Evolutionary conservation across 2,888 invertebrate genomes (phyloP).

Genomic region (Drosophila dives): DNA sequence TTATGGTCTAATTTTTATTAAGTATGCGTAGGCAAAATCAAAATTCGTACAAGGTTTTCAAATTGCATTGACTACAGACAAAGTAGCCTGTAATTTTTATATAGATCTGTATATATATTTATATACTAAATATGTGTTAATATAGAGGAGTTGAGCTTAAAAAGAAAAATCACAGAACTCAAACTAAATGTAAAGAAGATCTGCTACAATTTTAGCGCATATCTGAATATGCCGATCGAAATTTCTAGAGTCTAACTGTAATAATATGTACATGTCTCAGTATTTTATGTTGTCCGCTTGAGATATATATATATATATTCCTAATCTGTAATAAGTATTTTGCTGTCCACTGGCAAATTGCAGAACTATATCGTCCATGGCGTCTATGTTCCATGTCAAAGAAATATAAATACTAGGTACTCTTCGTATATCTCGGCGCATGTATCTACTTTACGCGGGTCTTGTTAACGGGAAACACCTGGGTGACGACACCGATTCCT

Average conservation of each 20-base stretch:
- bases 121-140: conserved; percentile 8
- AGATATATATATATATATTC: conserved; percentile 59
- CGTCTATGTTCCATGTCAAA: conserved; percentile 2
- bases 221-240: conserved; percentile 24
- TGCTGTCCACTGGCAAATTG: conserved; percentile 23
- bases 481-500: conserved; percentile 93
- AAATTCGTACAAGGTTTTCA: conserved; percentile 44
- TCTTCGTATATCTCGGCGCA: neutral
- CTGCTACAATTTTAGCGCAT: conserved; percentile 52
- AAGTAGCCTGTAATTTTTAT: conserved; percentile 12
- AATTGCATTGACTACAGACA: conserved; percentile 37
- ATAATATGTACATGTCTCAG: conserved; percentile 63
- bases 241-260: conserved; percentile 58
- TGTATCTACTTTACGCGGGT: conserved; percentile 50
- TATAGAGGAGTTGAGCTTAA: conserved; percentile 70
- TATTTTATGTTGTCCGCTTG: conserved; percentile 37
- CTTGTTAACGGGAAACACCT: conserved; percentile 88
- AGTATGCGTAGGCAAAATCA: conserved; percentile 36
- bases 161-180: conserved; percentile 78
- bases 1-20: conserved; percentile 50
- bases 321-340: conserved; percentile 39
- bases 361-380: neutral
- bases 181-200: conserved; percentile 72
- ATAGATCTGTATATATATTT: conserved; percentile 13
- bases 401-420: conserved; percentile 33